phyloP scores from a whole-genome alignment of 2,797 vertebrate genomes.

The Sitta carolinensis region DNA sequence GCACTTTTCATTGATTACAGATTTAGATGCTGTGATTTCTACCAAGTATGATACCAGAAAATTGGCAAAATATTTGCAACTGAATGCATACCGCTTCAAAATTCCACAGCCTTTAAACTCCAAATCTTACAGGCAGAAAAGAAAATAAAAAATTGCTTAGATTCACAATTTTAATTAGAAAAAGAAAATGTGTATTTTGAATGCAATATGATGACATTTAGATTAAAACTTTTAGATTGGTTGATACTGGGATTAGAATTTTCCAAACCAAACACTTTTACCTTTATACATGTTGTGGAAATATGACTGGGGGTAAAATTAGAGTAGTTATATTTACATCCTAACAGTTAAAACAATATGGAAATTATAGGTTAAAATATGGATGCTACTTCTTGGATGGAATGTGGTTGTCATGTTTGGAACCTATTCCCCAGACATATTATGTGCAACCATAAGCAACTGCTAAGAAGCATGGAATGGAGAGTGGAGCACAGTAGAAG shows the following conservation, averaged over 20 bases:
- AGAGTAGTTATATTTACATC: background rate
- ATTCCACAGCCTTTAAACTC: background rate
- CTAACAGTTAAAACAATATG: no score
- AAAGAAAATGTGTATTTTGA: background rate
- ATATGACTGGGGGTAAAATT: background rate
- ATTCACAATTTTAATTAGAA: background rate
- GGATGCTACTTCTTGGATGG: background rate
- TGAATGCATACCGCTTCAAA: background rate
- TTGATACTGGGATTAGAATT: background rate
- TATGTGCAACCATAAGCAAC: background rate
- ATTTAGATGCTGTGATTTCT: constrained; percentile 11
- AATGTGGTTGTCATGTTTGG: rapidly evolving
- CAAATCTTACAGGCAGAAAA: background rate
- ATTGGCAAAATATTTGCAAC: constrained; percentile 14
- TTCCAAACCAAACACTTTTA: background rate
- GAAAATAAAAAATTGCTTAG: background rate
- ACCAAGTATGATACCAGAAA: background rate
- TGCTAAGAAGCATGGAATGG: background rate
- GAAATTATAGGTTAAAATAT: background rate
- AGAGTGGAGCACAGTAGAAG: background rate
- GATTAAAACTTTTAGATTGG: background rate
- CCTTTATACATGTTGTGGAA: background rate
- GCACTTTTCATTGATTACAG: constrained; percentile 3
- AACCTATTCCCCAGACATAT: background rate
- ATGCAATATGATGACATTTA: background rate